Conservation (phyloP, 1,140 invertebrate genomes). For the Trinorchestia longiramus region DNA sequence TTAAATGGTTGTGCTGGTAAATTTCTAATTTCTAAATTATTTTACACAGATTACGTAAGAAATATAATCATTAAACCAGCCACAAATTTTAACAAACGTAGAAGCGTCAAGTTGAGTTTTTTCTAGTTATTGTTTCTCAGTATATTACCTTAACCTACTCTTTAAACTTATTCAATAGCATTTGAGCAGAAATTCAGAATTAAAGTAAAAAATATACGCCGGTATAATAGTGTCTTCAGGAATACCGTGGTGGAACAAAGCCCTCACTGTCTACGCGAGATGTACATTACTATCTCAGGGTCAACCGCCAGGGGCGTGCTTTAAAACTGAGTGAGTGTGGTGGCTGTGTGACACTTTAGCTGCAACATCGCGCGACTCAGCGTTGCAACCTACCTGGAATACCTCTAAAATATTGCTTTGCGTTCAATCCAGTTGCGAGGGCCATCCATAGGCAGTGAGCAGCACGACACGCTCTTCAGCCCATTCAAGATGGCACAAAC, state of each 20-base stretch:
- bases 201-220: too few species aligned
- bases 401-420: neutral
- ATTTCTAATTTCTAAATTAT: too few species aligned
- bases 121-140: too few species aligned
- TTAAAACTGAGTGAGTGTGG: neutral
- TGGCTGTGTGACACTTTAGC: neutral
- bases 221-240: too few species aligned
- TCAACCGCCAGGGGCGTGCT: neutral
- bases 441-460: neutral
- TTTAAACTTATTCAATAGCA: too few species aligned
- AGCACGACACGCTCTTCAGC: neutral
- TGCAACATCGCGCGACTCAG: neutral
- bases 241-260: neutral
- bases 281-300: neutral
- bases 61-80: too few species aligned
- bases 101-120: too few species aligned
- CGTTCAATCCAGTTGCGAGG: neutral
- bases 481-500: neutral
- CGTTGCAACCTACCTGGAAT: neutral
- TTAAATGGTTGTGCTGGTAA: too few species aligned
- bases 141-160: too few species aligned
- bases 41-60: too few species aligned
- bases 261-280: neutral
- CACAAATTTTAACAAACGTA: too few species aligned
- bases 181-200: too few species aligned